Evolutionary conservation across 1,140 invertebrate species (phyloP).

Genomic region (Drosophila funebris): DNA sequence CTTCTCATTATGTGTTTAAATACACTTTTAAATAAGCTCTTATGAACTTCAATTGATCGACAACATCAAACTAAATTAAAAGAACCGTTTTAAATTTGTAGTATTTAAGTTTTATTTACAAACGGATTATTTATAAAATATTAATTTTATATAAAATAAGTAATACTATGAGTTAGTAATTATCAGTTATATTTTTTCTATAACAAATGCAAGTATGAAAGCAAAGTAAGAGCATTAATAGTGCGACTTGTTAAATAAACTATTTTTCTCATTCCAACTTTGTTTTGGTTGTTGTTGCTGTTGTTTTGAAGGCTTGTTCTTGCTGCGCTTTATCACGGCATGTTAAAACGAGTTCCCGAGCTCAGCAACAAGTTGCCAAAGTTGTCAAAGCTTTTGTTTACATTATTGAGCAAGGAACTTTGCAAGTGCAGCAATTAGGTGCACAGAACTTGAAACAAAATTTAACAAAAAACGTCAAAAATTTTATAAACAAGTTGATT

Average conservation of each 20-base stretch:
- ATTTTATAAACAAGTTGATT: not conserved
- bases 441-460: not conserved
- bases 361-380: conserved; percentile 61
- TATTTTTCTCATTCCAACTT: conserved; percentile 6
- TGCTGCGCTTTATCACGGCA: conserved; percentile 5
- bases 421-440: conserved; percentile 8
- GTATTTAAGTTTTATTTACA: not conserved
- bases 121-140: too few species aligned
- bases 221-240: not conserved
- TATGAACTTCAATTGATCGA: not conserved
- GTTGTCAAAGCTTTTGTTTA: conserved; percentile 35
- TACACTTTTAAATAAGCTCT: not conserved
- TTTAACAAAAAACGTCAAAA: not conserved
- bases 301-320: conserved; percentile 8
- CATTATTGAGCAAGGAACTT: conserved; percentile 10
- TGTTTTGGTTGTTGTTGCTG: not conserved
- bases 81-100: not conserved
- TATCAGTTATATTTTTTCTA: too few species aligned
- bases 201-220: too few species aligned
- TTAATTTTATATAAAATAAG: too few species aligned
- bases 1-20: not conserved
- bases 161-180: too few species aligned
- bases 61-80: too few species aligned
- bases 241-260: not conserved
- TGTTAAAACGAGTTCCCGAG: conserved; percentile 1